Evolutionary conservation across 2,113 vertebrate genomes (phyloP).

Genomic region (Daubentonia madagascariensis): DNA sequence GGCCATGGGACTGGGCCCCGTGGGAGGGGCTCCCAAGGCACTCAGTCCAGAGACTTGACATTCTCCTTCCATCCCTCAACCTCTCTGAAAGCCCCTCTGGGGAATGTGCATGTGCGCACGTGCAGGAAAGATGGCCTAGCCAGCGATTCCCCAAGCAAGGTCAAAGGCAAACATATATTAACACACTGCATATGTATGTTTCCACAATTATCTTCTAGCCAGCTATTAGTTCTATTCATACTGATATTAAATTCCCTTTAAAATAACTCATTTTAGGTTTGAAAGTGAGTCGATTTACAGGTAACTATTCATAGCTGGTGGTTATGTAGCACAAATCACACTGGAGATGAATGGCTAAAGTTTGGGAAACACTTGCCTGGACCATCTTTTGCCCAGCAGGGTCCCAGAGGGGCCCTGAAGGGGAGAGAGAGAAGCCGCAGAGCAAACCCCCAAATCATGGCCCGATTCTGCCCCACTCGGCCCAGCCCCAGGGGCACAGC

Average conservation of each 20-base stretch:
- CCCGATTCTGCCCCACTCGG: neutral
- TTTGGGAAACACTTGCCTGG: neutral
- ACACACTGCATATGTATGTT: neutral
- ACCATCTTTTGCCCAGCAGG: neutral
- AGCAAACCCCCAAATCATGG: neutral
- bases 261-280: neutral
- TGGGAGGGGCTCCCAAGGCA: neutral
- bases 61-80: neutral
- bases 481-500: neutral
- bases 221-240: neutral
- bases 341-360: neutral
- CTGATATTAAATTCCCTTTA: neutral
- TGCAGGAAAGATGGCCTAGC: neutral
- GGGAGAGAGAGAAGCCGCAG: conserved; percentile 61
- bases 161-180: neutral
- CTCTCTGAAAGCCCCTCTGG: neutral
- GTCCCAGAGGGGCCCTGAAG: neutral
- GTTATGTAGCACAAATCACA: neutral
- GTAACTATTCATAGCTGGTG: neutral
- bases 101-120: neutral
- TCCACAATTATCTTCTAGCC: neutral
- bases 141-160: neutral
- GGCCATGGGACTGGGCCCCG: neutral
- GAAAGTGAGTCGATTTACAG: neutral
- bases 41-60: neutral